Percentiles rank a stretch among this genome's conserved stretches.
Evolutionary conservation across 2,797 vertebrate species (phyloP).

Genomic region (Chelonia mydas): DNA sequence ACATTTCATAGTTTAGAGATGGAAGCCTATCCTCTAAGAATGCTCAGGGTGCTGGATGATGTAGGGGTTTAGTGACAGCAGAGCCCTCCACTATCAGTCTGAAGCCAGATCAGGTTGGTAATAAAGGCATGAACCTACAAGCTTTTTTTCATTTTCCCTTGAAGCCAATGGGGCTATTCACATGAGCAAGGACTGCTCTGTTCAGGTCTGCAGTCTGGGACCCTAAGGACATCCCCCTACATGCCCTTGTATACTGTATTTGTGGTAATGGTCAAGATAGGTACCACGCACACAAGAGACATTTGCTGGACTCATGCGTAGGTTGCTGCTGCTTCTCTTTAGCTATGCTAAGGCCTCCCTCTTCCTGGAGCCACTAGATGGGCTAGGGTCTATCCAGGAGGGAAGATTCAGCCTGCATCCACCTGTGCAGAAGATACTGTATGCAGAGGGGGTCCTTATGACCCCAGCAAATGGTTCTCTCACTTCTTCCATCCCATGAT

Average conservation of each 20-base stretch:
- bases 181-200: not conserved
- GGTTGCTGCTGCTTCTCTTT: not conserved
- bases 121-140: not conserved
- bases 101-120: not conserved
- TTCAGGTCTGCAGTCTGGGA: not conserved
- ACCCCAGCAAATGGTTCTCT: not conserved
- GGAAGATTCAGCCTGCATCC: not conserved
- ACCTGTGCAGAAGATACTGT: not conserved
- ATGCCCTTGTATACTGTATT: not conserved
- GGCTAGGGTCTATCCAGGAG: not conserved
- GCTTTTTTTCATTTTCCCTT: not conserved
- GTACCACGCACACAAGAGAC: not conserved
- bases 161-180: not conserved
- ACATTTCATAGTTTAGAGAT: not conserved
- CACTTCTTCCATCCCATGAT: not conserved
- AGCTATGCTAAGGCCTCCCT: not conserved
- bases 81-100: not conserved
- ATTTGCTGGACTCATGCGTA: not conserved
- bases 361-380: not conserved
- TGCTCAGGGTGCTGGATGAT: not conserved
- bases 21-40: not conserved
- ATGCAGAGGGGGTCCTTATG: not conserved
- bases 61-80: accelerated
- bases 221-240: not conserved
- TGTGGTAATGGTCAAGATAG: not conserved